These are phyloP conservation scores for Atractosteus spatula DNA, from an alignment of 2,113 vertebrate genomes.

Conservation along the genomic window DNA sequence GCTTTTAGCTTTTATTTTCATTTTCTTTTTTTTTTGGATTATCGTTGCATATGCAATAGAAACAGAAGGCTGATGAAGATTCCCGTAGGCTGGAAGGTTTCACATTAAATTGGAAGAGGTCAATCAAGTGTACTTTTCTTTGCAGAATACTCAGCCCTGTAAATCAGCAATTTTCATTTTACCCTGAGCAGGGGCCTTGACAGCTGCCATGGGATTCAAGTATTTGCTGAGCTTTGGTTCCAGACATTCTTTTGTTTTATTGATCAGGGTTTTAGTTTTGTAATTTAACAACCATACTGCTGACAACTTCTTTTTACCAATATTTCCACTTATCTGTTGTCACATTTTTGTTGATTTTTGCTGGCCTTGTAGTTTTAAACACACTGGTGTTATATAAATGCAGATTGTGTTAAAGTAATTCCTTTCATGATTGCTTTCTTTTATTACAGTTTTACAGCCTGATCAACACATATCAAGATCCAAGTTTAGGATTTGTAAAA, in stretches of 20 bases:
- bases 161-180: constrained; percentile 46
- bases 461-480: too few relatives aligned
- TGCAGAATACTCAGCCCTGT: constrained; percentile 47
- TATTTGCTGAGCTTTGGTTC: neutral
- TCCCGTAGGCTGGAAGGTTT: constrained; percentile 53
- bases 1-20: too few relatives aligned
- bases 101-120: constrained; percentile 61
- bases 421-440: too few relatives aligned
- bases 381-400: too few relatives aligned
- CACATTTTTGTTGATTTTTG: too few relatives aligned
- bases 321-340: constrained; percentile 2
- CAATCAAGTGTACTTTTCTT: constrained; percentile 64
- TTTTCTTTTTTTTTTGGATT: too few relatives aligned
- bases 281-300: constrained; percentile 16
- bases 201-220: constrained; percentile 24
- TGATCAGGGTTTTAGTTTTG: constrained; percentile 19
- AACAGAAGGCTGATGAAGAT: constrained; percentile 54
- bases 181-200: neutral
- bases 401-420: too few relatives aligned
- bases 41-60: too few relatives aligned
- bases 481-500: too few relatives aligned
- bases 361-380: too few relatives aligned
- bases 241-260: constrained; percentile 23
- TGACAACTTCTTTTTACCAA: constrained; percentile 21
- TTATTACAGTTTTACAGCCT: too few relatives aligned